Percentiles rank a stretch among this genome's conserved stretches.
phyloP scores from a whole-genome alignment of 2,888 invertebrate genomes.

The Thymelicus lineola region DNA sequence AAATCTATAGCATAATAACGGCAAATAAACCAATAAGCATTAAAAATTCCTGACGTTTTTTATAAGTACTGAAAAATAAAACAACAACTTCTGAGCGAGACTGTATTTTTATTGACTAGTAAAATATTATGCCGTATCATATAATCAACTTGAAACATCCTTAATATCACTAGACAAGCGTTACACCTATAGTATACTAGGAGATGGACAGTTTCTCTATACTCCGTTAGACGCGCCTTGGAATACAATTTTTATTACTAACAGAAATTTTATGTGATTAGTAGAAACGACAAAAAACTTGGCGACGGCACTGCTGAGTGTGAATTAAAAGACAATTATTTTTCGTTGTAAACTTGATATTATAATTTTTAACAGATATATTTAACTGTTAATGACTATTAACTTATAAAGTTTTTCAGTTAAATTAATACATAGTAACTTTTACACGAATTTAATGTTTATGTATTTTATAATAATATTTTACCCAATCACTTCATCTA shows the following conservation, averaged over 20 bases:
- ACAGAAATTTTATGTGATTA: not conserved
- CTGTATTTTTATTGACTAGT: constrained; percentile 82
- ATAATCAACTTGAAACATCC: constrained; percentile 57
- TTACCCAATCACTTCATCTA: no score
- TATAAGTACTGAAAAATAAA: constrained; percentile 35
- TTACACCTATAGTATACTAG: constrained; percentile 73
- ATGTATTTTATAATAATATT: no score
- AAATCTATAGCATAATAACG: no score
- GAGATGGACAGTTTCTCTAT: constrained; percentile 68
- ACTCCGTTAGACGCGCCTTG: constrained; percentile 40
- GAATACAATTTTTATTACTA: constrained; percentile 1
- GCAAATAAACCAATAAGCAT: no score
- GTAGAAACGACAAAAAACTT: not conserved
- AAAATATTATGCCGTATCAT: constrained; percentile 79
- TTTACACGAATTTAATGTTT: no score
- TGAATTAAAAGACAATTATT: not conserved
- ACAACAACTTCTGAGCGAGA: constrained; percentile 62
- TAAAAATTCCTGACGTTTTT: not conserved
- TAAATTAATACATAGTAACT: no score
- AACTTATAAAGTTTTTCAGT: no score
- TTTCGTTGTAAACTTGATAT: not conserved
- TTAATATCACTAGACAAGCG: constrained; percentile 48
- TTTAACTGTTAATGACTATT: no score
- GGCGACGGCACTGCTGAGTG: not conserved
- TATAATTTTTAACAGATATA: not conserved